Conservation (phyloP, 2,113 vertebrate species). For the Callochromis pleurospilus region DNA sequence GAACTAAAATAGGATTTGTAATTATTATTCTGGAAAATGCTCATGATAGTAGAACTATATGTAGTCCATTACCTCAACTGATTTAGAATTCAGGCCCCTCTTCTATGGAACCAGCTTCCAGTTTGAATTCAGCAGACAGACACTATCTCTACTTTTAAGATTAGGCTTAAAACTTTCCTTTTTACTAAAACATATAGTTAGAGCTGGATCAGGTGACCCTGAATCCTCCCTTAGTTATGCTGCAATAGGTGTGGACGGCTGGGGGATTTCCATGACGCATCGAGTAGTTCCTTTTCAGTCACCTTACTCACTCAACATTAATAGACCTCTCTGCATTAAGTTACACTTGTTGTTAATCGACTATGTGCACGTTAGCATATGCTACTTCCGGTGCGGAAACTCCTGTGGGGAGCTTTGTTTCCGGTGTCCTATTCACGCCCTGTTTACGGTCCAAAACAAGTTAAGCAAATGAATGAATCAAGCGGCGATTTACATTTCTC, state of each 20-base stretch:
- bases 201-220: neutral
- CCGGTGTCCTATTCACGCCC: too few relatives aligned
- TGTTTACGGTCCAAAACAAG: too few relatives aligned
- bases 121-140: neutral
- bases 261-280: neutral
- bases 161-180: neutral
- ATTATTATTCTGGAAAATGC: neutral
- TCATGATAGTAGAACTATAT: neutral
- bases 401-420: too few relatives aligned
- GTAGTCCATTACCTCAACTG: neutral
- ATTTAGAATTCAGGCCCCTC: neutral
- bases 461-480: too few relatives aligned
- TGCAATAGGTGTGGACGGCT: neutral
- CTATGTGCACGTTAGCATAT: too few relatives aligned
- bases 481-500: too few relatives aligned
- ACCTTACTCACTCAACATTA: neutral
- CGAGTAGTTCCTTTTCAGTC: neutral
- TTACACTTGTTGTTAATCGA: too few relatives aligned
- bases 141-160: neutral
- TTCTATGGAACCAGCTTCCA: neutral
- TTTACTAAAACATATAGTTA: neutral
- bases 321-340: neutral
- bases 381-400: too few relatives aligned
- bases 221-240: neutral
- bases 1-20: neutral